Conservation (phyloP, 2,113 vertebrate species). For the Alexandromys fortis region DNA sequence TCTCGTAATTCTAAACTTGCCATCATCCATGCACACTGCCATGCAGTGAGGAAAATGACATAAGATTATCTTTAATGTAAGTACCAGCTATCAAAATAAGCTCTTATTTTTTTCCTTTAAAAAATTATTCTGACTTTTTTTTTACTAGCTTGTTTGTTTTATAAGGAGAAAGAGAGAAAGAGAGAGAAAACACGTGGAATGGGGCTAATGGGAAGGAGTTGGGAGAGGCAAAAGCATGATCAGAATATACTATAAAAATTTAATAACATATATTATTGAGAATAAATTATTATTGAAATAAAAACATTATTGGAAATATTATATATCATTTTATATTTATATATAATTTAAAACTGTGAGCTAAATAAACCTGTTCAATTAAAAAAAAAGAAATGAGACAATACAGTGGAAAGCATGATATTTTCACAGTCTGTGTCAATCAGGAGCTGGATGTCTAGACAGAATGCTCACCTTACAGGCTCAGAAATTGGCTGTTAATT, state of each 20-base stretch:
- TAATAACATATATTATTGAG: background rate
- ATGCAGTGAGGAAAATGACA: background rate
- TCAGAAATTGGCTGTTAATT: background rate
- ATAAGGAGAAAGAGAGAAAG: background rate
- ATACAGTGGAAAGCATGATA: background rate
- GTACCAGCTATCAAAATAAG: background rate
- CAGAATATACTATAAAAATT: background rate
- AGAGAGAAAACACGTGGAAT: background rate
- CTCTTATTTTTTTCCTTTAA: too few species aligned
- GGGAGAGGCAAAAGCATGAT: background rate
- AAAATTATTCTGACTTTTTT: background rate
- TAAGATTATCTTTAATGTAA: background rate
- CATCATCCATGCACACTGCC: background rate
- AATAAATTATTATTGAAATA: background rate
- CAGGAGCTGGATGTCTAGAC: background rate
- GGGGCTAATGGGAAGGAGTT: background rate
- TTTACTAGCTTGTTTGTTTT: background rate
- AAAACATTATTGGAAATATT: background rate
- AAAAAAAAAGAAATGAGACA: background rate
- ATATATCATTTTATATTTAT: background rate
- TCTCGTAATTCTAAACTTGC: background rate
- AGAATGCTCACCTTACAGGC: background rate
- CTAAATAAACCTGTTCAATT: background rate
- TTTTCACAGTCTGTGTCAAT: background rate
- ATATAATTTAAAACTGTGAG: background rate